These are phyloP conservation scores for Caenorhabditis sinica DNA, from an alignment of 2,888 invertebrate species.

Conservation along the genomic window DNA sequence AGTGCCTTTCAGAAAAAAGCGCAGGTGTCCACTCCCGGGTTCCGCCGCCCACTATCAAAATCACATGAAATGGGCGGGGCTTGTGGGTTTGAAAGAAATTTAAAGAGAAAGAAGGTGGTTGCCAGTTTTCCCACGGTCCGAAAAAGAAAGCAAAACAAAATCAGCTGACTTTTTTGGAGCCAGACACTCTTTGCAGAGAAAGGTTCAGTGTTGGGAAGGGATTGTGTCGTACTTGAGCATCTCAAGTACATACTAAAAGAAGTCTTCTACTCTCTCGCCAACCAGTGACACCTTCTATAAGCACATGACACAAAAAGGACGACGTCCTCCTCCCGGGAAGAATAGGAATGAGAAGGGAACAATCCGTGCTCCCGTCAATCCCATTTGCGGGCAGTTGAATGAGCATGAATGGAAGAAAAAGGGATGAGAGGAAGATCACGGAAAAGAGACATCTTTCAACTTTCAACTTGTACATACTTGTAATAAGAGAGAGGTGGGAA, in stretches of 20 bases:
- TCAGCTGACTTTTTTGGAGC: constrained; percentile 18
- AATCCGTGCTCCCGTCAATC: constrained; percentile 62
- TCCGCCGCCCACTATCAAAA: no score
- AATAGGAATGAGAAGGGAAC: constrained; percentile 26
- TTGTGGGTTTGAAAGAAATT: neutral
- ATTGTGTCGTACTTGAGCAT: constrained; percentile 35
- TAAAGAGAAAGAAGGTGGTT: neutral
- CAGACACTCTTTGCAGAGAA: constrained; percentile 1
- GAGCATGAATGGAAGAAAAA: constrained; percentile 53
- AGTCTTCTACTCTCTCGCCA: neutral
- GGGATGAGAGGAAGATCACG: constrained; percentile 15
- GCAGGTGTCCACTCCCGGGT: no score
- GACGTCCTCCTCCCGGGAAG: constrained; percentile 27
- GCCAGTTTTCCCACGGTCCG: no score
- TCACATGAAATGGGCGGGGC: no score
- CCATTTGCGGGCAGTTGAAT: constrained; percentile 66
- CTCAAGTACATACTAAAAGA: constrained; percentile 44
- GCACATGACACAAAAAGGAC: neutral
- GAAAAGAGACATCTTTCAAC: constrained; percentile 16
- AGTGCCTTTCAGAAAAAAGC: no score
- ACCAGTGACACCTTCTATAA: constrained; percentile 38
- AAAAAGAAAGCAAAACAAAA: neutral
- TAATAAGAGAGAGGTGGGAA: neutral
- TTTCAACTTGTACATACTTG: constrained; percentile 16
- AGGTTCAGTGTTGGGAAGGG: neutral